phyloP scores from a whole-genome alignment of 1,140 invertebrate species.

The Zaprionus gabonicus region DNA sequence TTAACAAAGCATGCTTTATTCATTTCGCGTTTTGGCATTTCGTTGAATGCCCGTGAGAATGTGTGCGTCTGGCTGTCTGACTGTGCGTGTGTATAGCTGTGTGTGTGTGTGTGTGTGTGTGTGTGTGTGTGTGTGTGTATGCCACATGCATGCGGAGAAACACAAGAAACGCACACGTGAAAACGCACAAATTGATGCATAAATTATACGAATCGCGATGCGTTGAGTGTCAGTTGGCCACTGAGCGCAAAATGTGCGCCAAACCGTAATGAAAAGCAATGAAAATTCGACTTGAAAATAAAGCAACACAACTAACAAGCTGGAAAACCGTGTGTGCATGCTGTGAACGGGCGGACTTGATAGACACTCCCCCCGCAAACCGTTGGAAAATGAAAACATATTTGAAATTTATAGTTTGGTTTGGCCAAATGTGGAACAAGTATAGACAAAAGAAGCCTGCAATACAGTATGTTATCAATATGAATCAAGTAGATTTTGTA shows the following conservation, averaged over 20 bases:
- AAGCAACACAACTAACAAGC: slow-evolving; percentile 16
- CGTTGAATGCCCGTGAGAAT: slow-evolving; percentile 48
- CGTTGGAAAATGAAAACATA: no score
- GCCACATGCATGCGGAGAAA: slow-evolving; percentile 7
- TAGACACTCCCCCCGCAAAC: not conserved
- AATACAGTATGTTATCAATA: no score
- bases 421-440: no score
- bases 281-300: slow-evolving; percentile 36
- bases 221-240: slow-evolving; percentile 76
- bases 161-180: slow-evolving; percentile 7
- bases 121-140: slow-evolving; percentile 3
- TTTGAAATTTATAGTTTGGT: no score
- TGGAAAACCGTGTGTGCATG: not conserved
- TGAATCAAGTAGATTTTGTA: no score
- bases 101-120: not conserved
- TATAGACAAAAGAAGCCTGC: no score
- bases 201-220: slow-evolving; percentile 75
- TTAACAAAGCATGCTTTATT: not conserved
- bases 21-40: slow-evolving; percentile 33
- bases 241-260: slow-evolving; percentile 57
- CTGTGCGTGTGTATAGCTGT: not conserved
- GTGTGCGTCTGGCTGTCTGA: slow-evolving; percentile 19
- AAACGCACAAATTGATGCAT: slow-evolving; percentile 70
- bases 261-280: slow-evolving; percentile 67
- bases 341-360: not conserved